Evolutionary conservation across 2,888 invertebrate species (phyloP).

Genomic region (Bruchidius siliquastri): DNA sequence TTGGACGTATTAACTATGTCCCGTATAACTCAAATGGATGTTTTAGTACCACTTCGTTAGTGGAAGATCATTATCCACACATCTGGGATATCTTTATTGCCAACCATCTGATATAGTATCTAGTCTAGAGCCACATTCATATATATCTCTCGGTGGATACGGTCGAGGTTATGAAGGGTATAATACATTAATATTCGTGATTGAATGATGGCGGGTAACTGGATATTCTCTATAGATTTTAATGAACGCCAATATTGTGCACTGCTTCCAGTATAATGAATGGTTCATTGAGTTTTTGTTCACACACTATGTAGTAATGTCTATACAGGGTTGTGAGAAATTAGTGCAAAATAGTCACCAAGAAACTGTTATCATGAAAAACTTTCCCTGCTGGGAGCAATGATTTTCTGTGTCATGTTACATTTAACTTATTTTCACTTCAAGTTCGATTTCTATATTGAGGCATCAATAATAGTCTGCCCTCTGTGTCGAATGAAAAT

Average conservation of each 20-base stretch:
- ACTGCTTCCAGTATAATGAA: background rate
- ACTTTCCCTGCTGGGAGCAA: too few species aligned
- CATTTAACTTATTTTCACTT: too few species aligned
- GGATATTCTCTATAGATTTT: constrained; percentile 4
- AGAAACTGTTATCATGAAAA: too few species aligned
- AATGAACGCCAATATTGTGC: background rate
- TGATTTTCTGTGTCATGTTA: too few species aligned
- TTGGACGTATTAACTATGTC: background rate
- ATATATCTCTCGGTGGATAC: constrained; percentile 10
- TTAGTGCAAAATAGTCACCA: too few species aligned
- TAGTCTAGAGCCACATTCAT: constrained; percentile 1
- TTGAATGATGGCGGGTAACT: constrained; percentile 10
- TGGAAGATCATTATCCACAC: constrained; percentile 8
- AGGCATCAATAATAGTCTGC: too few species aligned
- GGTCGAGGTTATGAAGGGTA: constrained; percentile 12
- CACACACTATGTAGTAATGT: background rate
- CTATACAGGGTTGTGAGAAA: too few species aligned
- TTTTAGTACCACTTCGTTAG: constrained; percentile 1
- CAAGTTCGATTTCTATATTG: too few species aligned
- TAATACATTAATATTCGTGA: constrained; percentile 13
- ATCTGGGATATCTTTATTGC: constrained; percentile 10
- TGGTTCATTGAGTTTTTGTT: background rate
- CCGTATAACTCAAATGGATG: background rate
- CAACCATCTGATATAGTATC: constrained; percentile 10
- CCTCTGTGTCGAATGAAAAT: too few species aligned